Percentiles rank a stretch among this genome's conserved stretches.
phyloP scores from a whole-genome alignment of 2,113 vertebrate genomes.

The Puffinus mauretanicus region DNA sequence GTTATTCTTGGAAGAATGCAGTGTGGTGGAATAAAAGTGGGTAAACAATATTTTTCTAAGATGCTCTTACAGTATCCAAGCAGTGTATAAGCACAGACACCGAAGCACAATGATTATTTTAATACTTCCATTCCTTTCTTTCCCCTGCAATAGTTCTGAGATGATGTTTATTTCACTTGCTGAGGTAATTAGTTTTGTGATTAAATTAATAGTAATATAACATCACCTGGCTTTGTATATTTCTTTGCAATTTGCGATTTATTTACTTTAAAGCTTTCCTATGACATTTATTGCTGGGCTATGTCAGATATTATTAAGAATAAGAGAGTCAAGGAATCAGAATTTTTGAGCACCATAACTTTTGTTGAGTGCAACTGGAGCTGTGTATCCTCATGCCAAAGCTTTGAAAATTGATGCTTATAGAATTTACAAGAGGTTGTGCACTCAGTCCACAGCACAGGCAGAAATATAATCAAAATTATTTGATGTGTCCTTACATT shows the following conservation, averaged over 20 bases:
- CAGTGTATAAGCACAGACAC: not conserved
- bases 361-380: not conserved
- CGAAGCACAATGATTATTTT: not conserved
- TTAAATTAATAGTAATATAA: not conserved
- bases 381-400: not conserved
- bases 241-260: not conserved
- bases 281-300: not conserved
- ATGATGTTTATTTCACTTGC: not conserved
- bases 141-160: not conserved
- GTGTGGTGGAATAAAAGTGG: not conserved
- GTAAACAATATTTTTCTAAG: not conserved
- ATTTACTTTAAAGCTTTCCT: not conserved
- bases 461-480: not conserved
- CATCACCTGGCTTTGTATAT: not conserved
- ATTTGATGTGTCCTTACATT: not conserved
- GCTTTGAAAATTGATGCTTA: not conserved
- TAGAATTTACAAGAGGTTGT: accelerated
- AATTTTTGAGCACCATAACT: not conserved
- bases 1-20: not conserved
- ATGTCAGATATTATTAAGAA: not conserved
- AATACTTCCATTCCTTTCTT: not conserved
- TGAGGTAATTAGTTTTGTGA: not conserved
- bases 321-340: not conserved
- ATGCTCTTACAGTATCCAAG: not conserved
- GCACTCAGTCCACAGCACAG: not conserved